Conservation (phyloP, 2,113 vertebrate genomes). For the Solenodon paradoxus region DNA sequence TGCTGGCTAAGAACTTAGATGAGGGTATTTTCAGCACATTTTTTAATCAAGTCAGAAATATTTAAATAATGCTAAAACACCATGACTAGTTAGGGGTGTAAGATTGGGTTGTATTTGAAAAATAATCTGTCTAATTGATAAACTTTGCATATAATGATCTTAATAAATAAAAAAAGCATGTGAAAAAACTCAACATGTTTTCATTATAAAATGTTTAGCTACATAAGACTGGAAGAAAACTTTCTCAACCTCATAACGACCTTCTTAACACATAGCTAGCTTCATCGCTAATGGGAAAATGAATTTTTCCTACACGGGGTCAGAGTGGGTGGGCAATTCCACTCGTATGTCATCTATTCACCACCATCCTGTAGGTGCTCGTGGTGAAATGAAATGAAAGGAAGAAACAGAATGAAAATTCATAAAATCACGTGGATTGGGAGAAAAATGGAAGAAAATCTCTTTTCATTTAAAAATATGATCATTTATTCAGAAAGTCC, state of each 20-base stretch:
- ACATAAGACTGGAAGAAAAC: background rate
- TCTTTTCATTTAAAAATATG: too few relatives aligned
- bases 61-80: background rate
- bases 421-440: rapidly evolving
- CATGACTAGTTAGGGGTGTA: background rate
- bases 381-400: background rate
- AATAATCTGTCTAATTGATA: background rate
- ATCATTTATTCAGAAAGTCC: background rate
- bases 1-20: background rate
- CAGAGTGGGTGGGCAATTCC: background rate
- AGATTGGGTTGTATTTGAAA: background rate
- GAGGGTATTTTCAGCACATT: background rate
- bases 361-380: background rate
- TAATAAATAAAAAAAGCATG: background rate
- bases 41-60: background rate
- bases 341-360: background rate
- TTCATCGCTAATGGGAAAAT: background rate
- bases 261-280: background rate
- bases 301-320: background rate
- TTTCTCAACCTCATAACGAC: background rate
- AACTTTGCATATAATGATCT: background rate
- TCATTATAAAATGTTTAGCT: background rate
- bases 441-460: background rate
- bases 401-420: too few relatives aligned
- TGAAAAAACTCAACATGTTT: background rate